A percentile compares a stretch with the other conserved stretches of the same genome.
Conservation (phyloP, 23 tunicate genomes). For the Trididemnum miniatum region DNA sequence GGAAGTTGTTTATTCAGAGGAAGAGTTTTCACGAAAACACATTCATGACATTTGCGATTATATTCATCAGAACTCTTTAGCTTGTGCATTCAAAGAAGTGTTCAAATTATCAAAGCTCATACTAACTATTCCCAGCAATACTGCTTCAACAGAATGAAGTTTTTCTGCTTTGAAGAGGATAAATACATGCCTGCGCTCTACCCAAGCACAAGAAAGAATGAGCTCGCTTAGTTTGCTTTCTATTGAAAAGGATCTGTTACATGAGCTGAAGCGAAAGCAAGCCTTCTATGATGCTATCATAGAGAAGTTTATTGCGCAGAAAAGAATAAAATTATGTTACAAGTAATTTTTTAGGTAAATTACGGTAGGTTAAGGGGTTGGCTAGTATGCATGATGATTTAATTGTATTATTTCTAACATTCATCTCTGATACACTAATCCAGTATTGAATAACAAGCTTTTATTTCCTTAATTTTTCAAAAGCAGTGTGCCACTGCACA, state of each 20-base stretch:
- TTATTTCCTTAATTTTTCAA: no score
- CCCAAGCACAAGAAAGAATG: neutral
- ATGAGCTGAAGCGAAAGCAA: neutral
- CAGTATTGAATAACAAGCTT: no score
- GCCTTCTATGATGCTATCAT: neutral
- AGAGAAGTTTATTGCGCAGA: neutral
- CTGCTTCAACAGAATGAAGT: neutral
- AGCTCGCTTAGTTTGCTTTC: neutral
- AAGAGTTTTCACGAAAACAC: neutral
- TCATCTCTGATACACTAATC: no score
- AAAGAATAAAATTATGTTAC: neutral
- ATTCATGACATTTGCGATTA: neutral
- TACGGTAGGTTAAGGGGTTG: no score
- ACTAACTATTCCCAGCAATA: neutral
- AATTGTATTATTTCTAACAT: no score
- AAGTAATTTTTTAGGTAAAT: no score
- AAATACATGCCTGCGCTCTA: neutral
- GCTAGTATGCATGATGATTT: no score
- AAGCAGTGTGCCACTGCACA: no score
- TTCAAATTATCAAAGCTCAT: no score
- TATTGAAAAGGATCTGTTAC: neutral
- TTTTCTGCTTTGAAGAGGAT: neutral
- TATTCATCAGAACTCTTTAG: no score
- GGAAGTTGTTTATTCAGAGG: neutral
- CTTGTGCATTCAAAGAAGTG: neutral